Evolutionary conservation across 2,797 vertebrate genomes (phyloP).

Genomic region (Coilia nasus): DNA sequence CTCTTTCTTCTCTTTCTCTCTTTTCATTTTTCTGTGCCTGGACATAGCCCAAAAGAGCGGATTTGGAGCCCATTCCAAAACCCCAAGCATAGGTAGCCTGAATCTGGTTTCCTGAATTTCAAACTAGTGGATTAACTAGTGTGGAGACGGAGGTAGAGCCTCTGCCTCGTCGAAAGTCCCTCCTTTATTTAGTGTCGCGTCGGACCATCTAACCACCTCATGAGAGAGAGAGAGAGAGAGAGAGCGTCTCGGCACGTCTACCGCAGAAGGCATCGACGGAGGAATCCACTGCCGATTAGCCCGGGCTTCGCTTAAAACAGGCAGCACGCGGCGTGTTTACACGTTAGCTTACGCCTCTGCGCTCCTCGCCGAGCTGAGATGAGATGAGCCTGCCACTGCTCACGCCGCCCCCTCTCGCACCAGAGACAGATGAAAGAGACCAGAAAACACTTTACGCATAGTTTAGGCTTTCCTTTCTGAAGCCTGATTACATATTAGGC

Average conservation of each 20-base stretch:
- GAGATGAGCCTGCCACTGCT: no score
- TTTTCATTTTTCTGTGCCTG: slow-evolving; percentile 51
- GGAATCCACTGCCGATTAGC: slow-evolving; percentile 48
- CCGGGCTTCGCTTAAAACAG: slow-evolving; percentile 37
- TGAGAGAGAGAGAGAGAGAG: neutral
- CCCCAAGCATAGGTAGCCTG: slow-evolving; percentile 54
- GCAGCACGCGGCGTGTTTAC: slow-evolving; percentile 32
- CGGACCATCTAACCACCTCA: no score
- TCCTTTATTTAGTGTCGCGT: neutral
- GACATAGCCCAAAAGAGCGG: slow-evolving; percentile 62
- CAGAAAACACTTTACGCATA: neutral
- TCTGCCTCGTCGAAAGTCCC: slow-evolving; percentile 43
- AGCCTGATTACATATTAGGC: slow-evolving; percentile 20
- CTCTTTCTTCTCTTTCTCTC: slow-evolving; percentile 32
- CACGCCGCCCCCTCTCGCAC: neutral
- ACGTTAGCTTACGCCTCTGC: neutral
- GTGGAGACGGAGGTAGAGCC: slow-evolving; percentile 25
- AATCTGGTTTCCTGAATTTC: slow-evolving; percentile 53
- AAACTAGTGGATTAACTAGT: slow-evolving; percentile 55
- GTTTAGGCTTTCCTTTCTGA: neutral
- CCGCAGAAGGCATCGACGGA: slow-evolving; percentile 33
- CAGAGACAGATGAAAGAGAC: slow-evolving; percentile 1
- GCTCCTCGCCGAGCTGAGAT: no score
- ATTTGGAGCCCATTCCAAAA: slow-evolving; percentile 60
- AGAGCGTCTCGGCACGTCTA: slow-evolving; percentile 36